phyloP scores from a whole-genome alignment of 1,140 invertebrate genomes.

The Bacillus rossius region DNA sequence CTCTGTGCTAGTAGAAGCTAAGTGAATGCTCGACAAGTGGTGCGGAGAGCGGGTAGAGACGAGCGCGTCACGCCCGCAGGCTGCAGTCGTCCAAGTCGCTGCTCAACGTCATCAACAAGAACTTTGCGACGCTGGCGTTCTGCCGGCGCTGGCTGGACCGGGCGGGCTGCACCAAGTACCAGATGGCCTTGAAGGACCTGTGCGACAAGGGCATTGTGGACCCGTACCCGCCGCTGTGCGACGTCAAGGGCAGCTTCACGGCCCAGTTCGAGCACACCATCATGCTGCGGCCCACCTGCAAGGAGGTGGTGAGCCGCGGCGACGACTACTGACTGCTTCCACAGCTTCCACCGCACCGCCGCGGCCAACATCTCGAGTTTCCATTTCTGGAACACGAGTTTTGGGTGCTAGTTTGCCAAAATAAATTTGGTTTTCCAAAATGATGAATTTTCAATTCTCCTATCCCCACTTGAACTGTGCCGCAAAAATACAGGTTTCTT shows the following conservation, averaged over 20 bases:
- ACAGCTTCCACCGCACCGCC: too few species aligned
- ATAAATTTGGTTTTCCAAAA: too few species aligned
- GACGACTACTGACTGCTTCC: conserved; percentile 96
- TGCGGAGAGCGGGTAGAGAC: too few species aligned
- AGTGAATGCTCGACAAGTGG: too few species aligned
- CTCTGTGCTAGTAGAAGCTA: too few species aligned
- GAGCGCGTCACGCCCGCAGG: conserved; percentile 44
- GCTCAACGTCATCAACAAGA: conserved; percentile 93
- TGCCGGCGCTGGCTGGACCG: conserved; percentile 98
- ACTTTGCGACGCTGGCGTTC: conserved; percentile 97
- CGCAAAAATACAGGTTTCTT: too few species aligned
- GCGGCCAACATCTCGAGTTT: too few species aligned
- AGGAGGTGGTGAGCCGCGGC: conserved; percentile 95
- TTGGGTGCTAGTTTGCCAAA: too few species aligned
- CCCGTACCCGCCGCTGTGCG: conserved; percentile 96
- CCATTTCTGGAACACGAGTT: too few species aligned
- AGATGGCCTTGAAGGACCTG: conserved; percentile 97
- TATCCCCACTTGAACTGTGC: too few species aligned
- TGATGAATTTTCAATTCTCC: too few species aligned
- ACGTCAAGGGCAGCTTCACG: conserved; percentile 96
- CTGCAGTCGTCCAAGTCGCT: conserved; percentile 89
- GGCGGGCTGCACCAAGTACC: conserved; percentile 93
- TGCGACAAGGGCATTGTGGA: conserved; percentile 95
- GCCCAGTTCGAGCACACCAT: conserved; percentile 99
- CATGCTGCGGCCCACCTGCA: conserved; percentile 94